Percentiles rank a stretch among this genome's conserved stretches.
Evolutionary conservation across 2,113 vertebrate genomes (phyloP).

Genomic region (Muntiacus muntjak): DNA sequence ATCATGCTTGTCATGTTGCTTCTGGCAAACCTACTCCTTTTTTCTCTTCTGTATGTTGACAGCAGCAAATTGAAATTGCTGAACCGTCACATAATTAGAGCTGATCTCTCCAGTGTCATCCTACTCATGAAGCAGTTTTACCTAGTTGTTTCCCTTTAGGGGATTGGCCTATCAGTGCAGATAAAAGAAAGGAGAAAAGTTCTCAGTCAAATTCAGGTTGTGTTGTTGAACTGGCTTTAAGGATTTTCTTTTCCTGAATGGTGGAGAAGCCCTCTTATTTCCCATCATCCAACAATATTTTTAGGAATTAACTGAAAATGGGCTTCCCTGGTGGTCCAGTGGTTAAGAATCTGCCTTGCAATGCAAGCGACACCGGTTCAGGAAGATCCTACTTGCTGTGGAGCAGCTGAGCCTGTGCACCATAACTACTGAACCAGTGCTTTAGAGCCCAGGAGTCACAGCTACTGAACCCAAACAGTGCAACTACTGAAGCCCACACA

Average conservation of each 20-base stretch:
- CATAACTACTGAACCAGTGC: not conserved
- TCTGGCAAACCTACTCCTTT: not conserved
- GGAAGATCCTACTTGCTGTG: not conserved
- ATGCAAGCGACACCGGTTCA: not conserved
- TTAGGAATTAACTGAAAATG: not conserved
- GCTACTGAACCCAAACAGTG: not conserved
- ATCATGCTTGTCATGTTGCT: not conserved
- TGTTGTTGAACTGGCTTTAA: not conserved
- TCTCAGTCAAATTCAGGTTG: not conserved
- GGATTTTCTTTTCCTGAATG: conserved; percentile 3
- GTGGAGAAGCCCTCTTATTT: not conserved
- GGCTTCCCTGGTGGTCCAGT: not conserved
- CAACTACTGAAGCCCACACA: not conserved
- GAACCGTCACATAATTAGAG: not conserved
- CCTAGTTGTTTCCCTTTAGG: not conserved
- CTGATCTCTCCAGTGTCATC: not conserved
- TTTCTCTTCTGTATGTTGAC: not conserved
- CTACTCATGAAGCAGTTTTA: not conserved
- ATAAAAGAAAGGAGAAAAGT: not conserved
- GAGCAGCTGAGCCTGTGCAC: not conserved
- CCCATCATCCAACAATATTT: not conserved
- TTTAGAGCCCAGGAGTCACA: not conserved
- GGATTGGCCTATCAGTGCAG: not conserved
- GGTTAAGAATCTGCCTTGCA: not conserved
- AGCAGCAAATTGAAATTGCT: not conserved